Conservation (phyloP, 2,888 invertebrate species). For the Doris montereyensis region DNA sequence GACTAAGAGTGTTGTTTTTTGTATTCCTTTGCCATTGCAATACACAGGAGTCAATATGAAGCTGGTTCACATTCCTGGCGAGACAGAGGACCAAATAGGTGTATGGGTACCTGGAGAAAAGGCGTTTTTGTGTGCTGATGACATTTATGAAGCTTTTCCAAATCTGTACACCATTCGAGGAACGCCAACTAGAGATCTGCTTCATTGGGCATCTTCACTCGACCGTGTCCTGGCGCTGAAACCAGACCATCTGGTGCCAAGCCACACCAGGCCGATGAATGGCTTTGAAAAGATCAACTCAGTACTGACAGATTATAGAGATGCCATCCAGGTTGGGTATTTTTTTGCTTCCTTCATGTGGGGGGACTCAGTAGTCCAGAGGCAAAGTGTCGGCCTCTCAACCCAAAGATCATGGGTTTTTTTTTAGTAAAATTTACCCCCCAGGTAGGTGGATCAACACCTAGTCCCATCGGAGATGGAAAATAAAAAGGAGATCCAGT, state of each 20-base stretch:
- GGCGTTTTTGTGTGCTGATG: slow-evolving; percentile 63
- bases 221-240: slow-evolving; percentile 59
- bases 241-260: slow-evolving; percentile 61
- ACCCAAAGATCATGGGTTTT: too few relatives aligned
- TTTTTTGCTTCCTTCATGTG: too few relatives aligned
- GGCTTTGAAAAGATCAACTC: slow-evolving; percentile 51
- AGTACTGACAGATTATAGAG: slow-evolving; percentile 55
- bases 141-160: slow-evolving; percentile 65
- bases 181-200: slow-evolving; percentile 53
- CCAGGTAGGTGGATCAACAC: too few relatives aligned
- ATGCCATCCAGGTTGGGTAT: slow-evolving; percentile 52
- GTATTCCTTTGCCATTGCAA: too few relatives aligned
- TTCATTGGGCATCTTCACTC: slow-evolving; percentile 61
- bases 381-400: too few relatives aligned
- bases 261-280: slow-evolving; percentile 60
- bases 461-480: too few relatives aligned
- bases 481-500: too few relatives aligned
- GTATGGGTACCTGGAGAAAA: slow-evolving; percentile 60
- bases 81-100: slow-evolving; percentile 67
- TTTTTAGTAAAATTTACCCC: too few relatives aligned
- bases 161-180: slow-evolving; percentile 68
- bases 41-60: slow-evolving; percentile 61
- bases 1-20: too few relatives aligned
- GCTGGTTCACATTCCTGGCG: slow-evolving; percentile 68
- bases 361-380: too few relatives aligned